phyloP scores from a whole-genome alignment of 2,113 vertebrate species.

The Myxocyprinus asiaticus region DNA sequence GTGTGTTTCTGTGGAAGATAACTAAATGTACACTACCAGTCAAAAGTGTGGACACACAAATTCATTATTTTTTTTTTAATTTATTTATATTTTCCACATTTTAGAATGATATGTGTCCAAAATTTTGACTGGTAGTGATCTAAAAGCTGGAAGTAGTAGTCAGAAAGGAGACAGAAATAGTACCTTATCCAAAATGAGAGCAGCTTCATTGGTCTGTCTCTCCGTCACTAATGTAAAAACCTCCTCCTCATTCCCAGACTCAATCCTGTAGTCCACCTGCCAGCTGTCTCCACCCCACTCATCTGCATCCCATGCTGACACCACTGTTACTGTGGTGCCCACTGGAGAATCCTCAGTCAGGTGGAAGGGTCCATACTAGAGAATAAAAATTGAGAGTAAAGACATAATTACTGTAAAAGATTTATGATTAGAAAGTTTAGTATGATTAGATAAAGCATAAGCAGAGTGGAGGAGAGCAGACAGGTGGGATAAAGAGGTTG shows the following conservation, averaged over 20 bases:
- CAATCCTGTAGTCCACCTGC: constrained; percentile 71
- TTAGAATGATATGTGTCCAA: no score
- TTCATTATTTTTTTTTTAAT: no score
- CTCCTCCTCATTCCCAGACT: constrained; percentile 75
- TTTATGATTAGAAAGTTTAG: not conserved
- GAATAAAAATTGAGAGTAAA: no score
- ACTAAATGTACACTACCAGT: no score
- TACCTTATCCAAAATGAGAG: constrained; percentile 73
- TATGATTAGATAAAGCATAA: not conserved
- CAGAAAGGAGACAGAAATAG: not conserved
- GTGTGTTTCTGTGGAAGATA: no score
- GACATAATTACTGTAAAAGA: not conserved
- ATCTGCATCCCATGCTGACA: constrained; percentile 71
- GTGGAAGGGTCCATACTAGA: constrained; percentile 67
- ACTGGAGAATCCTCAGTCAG: constrained; percentile 63
- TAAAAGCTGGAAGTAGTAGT: no score
- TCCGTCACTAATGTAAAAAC: constrained; percentile 63
- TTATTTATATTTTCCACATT: no score
- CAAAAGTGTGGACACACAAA: no score
- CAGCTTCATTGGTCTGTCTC: constrained; percentile 63
- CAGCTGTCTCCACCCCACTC: constrained; percentile 76
- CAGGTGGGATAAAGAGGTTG: no score
- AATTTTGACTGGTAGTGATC: no score
- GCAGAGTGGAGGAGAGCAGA: no score
- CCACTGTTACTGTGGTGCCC: constrained; percentile 62